These are phyloP conservation scores for Boleophthalmus pectinirostris DNA, from an alignment of 2,113 vertebrate species.

Conservation along the genomic window DNA sequence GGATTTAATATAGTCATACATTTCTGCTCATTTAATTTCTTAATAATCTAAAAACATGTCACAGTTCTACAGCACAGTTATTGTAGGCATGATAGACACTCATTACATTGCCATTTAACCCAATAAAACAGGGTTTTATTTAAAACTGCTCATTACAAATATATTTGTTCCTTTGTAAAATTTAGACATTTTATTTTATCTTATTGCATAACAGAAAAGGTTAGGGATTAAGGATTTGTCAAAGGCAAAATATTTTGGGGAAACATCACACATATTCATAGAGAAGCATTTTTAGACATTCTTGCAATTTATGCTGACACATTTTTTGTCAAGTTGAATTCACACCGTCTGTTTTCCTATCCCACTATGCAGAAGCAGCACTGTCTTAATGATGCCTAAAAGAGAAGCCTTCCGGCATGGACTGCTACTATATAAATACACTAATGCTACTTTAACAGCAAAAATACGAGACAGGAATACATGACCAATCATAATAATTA, in stretches of 20 bases:
- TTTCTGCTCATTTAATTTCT: no score
- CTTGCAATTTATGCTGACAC: slow-evolving; percentile 14
- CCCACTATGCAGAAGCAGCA: slow-evolving; percentile 26
- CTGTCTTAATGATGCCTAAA: slow-evolving; percentile 12
- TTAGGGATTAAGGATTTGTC: background rate
- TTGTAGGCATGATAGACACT: background rate
- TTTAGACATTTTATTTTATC: background rate
- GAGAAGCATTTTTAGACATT: slow-evolving; percentile 17
- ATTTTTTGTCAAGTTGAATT: slow-evolving; percentile 7
- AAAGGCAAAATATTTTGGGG: background rate
- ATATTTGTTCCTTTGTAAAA: background rate
- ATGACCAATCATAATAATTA: slow-evolving; percentile 19
- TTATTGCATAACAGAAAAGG: background rate
- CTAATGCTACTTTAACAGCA: slow-evolving; percentile 19
- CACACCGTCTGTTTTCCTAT: slow-evolving; percentile 18
- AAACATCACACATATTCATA: background rate
- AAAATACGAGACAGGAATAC: slow-evolving; percentile 23
- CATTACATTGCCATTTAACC: background rate
- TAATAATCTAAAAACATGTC: no score
- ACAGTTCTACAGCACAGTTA: no score
- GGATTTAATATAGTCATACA: no score
- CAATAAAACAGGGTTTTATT: background rate
- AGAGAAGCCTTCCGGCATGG: slow-evolving; percentile 8
- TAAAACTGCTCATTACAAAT: background rate
- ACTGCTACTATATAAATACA: slow-evolving; percentile 11